phyloP scores from a whole-genome alignment of 2,888 invertebrate genomes.

The Cephus pulcher region DNA sequence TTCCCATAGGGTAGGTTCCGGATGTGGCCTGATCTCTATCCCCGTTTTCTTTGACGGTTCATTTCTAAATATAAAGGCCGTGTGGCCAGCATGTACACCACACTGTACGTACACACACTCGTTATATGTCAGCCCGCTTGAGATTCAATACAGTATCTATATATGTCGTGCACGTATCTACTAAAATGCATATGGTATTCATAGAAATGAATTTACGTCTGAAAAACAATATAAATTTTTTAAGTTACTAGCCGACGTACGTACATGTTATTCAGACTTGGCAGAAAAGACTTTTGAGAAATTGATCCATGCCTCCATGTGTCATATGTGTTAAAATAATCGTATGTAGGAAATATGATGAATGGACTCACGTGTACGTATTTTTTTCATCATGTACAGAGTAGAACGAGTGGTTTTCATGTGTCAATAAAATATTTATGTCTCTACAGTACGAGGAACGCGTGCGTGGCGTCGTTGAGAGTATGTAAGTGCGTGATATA shows the following conservation, averaged over 20 bases:
- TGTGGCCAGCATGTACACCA: constrained; percentile 13
- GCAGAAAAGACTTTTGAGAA: not conserved
- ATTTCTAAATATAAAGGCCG: constrained; percentile 39
- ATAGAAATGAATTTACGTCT: not conserved
- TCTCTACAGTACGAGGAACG: not conserved
- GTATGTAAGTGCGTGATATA: constrained; percentile 10
- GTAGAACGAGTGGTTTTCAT: not conserved
- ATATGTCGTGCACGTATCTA: not conserved
- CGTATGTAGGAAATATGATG: not conserved
- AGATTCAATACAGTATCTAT: not conserved
- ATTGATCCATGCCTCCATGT: not conserved
- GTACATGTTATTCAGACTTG: not conserved
- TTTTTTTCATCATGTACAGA: not conserved
- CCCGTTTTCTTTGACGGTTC: constrained; percentile 36
- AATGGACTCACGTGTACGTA: not conserved
- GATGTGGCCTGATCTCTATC: constrained; percentile 38
- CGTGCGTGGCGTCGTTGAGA: not conserved
- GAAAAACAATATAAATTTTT: not conserved
- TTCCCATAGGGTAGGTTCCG: constrained; percentile 28
- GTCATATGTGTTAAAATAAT: not conserved
- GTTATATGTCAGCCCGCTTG: not conserved
- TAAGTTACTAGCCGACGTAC: not conserved
- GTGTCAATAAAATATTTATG: not conserved
- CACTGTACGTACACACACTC: not conserved
- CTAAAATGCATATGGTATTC: not conserved